Evolutionary conservation across 2,113 vertebrate species (phyloP).

Genomic region (Manacus vitellinus): DNA sequence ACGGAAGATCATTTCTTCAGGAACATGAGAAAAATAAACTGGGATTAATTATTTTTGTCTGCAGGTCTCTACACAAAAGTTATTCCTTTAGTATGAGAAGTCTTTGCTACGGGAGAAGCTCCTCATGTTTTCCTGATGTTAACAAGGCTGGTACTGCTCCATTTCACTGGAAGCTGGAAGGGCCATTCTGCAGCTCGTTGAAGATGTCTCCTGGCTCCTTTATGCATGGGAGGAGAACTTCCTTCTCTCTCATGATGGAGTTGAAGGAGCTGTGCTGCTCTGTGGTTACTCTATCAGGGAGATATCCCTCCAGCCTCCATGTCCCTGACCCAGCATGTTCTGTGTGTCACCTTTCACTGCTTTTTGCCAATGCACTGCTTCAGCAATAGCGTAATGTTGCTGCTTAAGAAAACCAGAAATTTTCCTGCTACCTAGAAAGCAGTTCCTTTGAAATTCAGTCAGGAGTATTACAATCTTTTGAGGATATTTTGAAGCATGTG

Average conservation of each 20-base stretch:
- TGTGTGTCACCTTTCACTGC: background rate
- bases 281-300: accelerated
- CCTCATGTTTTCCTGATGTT: background rate
- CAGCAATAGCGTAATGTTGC: background rate
- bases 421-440: background rate
- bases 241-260: accelerated
- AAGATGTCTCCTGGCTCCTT: background rate
- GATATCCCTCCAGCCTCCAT: background rate
- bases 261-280: background rate
- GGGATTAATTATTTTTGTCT: background rate
- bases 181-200: background rate
- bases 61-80: background rate
- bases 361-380: background rate
- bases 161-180: background rate
- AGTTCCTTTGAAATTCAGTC: background rate
- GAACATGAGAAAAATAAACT: background rate
- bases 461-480: background rate
- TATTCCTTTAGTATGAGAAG: background rate
- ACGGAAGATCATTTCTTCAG: background rate
- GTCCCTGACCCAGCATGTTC: background rate
- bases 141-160: background rate
- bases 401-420: background rate
- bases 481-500: background rate
- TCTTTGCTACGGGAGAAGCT: background rate
- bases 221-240: background rate